A percentile compares a stretch with the other conserved stretches of the same genome.
phyloP scores from a whole-genome alignment of 2,113 vertebrate genomes.

The Ondatra zibethicus region DNA sequence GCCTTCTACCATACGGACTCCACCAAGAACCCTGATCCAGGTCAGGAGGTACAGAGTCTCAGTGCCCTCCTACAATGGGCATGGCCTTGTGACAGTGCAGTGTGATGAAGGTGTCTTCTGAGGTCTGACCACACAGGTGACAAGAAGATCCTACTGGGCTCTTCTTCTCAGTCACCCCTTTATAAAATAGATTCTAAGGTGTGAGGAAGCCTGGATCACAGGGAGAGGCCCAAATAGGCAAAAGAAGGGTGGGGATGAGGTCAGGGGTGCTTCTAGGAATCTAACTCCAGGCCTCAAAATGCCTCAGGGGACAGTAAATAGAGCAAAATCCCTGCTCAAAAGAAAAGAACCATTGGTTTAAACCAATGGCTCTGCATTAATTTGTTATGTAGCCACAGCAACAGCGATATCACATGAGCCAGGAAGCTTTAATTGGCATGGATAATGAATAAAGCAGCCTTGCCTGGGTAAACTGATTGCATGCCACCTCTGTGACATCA shows the following conservation, averaged over 20 bases:
- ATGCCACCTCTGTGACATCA: background rate
- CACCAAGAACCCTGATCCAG: background rate
- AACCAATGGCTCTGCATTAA: background rate
- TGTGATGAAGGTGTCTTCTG: background rate
- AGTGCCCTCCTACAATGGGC: background rate
- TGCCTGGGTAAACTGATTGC: background rate
- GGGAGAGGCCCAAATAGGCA: rapidly evolving
- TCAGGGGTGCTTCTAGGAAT: background rate
- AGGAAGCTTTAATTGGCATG: background rate
- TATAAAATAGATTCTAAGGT: background rate
- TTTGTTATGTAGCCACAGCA: background rate
- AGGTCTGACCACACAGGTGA: background rate
- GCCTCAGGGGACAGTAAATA: rapidly evolving
- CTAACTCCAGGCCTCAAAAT: background rate
- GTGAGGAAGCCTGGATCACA: background rate
- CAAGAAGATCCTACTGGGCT: background rate
- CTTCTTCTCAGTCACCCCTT: background rate
- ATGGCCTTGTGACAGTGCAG: too few relatives aligned
- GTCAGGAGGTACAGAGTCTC: background rate
- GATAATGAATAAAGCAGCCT: background rate
- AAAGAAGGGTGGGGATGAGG: rapidly evolving
- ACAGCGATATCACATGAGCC: background rate
- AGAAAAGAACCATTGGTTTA: background rate
- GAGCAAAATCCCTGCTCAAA: background rate
- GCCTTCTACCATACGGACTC: too few relatives aligned